These are phyloP conservation scores for Microtus pennsylvanicus DNA, from an alignment of 2,113 vertebrate genomes.

Conservation along the genomic window DNA sequence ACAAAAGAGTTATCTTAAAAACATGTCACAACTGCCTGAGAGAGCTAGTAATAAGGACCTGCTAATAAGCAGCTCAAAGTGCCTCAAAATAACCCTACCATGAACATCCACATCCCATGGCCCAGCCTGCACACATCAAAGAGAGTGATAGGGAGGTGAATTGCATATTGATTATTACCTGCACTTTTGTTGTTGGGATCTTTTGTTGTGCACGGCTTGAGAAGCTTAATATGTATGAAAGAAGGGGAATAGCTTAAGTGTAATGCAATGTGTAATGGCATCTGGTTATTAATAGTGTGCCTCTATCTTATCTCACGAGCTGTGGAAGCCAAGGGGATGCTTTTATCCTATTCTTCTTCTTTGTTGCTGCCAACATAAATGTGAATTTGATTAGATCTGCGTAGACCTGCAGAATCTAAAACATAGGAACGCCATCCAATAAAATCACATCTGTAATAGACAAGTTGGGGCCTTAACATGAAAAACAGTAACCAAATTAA, in stretches of 20 bases:
- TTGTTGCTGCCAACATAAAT: not conserved
- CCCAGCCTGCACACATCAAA: conserved; percentile 67
- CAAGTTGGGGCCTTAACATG: not conserved
- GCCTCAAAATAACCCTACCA: conserved; percentile 56
- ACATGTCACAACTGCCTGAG: conserved; percentile 50
- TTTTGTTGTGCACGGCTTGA: conserved; percentile 64
- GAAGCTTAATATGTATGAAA: conserved; percentile 62
- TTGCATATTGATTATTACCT: conserved; percentile 63
- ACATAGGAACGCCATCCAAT: not conserved
- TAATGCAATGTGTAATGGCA: conserved; percentile 50
- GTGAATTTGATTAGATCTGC: not conserved
- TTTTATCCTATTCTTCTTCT: not conserved
- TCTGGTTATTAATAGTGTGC: conserved; percentile 45
- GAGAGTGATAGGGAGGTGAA: conserved; percentile 3
- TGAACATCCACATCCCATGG: not conserved
- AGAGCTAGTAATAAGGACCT: conserved; percentile 60
- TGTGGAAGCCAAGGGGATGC: not conserved
- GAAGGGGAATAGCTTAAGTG: conserved; percentile 49
- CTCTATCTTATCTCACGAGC: conserved; percentile 16
- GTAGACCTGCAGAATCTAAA: not conserved
- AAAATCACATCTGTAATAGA: not conserved
- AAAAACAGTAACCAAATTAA: not conserved
- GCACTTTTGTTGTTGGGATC: conserved; percentile 30
- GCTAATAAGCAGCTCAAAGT: conserved; percentile 72
- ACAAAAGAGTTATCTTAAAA: conserved; percentile 75